A percentile compares a stretch with the other conserved stretches of the same genome.
These are phyloP conservation scores for Pammene fasciana DNA, from an alignment of 2,888 invertebrate species.

Conservation along the genomic window DNA sequence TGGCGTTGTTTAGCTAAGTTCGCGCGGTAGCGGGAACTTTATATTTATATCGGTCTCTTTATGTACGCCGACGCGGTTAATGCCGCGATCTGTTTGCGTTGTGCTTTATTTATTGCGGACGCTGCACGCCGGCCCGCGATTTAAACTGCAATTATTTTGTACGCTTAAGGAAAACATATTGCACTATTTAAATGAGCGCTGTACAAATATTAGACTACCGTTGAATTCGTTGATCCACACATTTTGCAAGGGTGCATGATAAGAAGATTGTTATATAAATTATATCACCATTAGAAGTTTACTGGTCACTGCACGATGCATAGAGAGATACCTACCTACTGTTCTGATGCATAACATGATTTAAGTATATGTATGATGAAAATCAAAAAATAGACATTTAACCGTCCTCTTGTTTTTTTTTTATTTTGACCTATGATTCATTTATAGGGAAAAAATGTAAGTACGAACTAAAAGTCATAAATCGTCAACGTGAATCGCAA, in stretches of 20 bases:
- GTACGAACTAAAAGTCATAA: slow-evolving; percentile 19
- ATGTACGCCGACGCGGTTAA: slow-evolving; percentile 83
- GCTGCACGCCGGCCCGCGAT: slow-evolving; percentile 74
- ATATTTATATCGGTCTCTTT: slow-evolving; percentile 83
- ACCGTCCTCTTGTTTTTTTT: no score
- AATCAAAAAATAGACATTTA: no score
- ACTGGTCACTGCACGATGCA: no score
- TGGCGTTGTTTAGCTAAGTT: slow-evolving; percentile 84
- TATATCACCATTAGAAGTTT: no score
- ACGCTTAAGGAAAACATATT: slow-evolving; percentile 76
- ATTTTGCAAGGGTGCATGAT: neutral
- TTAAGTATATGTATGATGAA: no score
- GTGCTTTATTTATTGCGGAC: slow-evolving; percentile 79
- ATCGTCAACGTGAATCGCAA: slow-evolving; percentile 42
- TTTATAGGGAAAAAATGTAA: neutral
- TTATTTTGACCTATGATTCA: no score
- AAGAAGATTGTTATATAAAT: neutral
- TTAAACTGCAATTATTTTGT: slow-evolving; percentile 81
- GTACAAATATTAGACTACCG: slow-evolving; percentile 45
- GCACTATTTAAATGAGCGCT: slow-evolving; percentile 66
- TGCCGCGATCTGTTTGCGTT: slow-evolving; percentile 82
- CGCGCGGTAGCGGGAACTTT: slow-evolving; percentile 82
- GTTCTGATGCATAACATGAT: no score
- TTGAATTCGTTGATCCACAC: neutral
- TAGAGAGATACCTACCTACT: no score